Percentiles rank a stretch among this genome's conserved stretches.
Evolutionary conservation across 2,888 invertebrate species (phyloP).

Genomic region (Cyclophora albipunctata): DNA sequence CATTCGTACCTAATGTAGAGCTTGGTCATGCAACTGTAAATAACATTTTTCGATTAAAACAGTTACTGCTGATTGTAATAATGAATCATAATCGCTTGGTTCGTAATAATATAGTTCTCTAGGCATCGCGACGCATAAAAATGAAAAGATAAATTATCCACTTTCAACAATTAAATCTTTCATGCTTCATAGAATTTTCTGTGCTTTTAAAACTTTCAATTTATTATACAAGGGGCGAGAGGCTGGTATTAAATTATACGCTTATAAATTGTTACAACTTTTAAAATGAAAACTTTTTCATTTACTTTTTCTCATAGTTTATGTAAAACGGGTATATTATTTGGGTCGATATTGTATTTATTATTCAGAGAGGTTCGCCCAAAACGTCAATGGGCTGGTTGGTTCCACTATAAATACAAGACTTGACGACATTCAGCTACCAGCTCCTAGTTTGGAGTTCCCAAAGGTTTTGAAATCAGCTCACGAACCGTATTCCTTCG

Average conservation of each 20-base stretch:
- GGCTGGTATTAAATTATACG: constrained; percentile 7
- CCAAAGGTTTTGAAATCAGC: constrained; percentile 1
- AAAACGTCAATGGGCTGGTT: constrained; percentile 5
- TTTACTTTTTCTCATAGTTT: too few species aligned
- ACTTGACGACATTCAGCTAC: constrained; percentile 3
- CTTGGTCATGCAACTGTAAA: too few species aligned
- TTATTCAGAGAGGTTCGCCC: constrained; percentile 14
- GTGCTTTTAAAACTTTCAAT: constrained; percentile 18
- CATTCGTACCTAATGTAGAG: too few species aligned
- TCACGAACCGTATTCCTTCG: not conserved
- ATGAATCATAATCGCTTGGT: too few species aligned
- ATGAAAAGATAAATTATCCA: not conserved
- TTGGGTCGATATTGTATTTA: constrained; percentile 11
- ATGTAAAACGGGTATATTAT: constrained; percentile 6
- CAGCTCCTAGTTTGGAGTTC: not conserved
- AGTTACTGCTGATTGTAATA: too few species aligned
- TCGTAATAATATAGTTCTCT: too few species aligned
- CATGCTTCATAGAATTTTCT: constrained; percentile 18
- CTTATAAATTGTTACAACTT: constrained; percentile 17
- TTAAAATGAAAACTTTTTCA: constrained; percentile 3
- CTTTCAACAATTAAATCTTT: constrained; percentile 23
- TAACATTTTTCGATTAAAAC: too few species aligned
- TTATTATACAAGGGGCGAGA: constrained; percentile 12
- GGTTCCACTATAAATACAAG: constrained; percentile 4
- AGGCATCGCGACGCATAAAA: too few species aligned